Conservation (phyloP, 2,797 vertebrate species). For the Falco rusticolus region DNA sequence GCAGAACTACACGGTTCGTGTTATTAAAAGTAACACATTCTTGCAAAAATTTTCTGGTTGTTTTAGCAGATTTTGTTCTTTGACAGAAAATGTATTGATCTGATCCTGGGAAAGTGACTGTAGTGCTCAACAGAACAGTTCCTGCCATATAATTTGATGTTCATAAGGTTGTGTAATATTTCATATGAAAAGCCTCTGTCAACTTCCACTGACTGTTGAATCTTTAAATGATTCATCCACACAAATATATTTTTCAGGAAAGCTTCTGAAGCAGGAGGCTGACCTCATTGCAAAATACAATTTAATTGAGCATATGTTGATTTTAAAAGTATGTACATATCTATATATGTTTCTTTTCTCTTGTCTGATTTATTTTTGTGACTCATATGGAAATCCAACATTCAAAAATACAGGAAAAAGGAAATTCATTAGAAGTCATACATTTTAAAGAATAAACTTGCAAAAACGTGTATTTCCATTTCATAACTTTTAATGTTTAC, state of each 20-base stretch:
- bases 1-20: neutral
- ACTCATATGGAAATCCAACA: neutral
- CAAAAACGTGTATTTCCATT: neutral
- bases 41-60: constrained; percentile 3
- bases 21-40: constrained; percentile 43
- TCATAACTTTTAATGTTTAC: neutral
- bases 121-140: constrained; percentile 39
- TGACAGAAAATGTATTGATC: constrained; percentile 65
- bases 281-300: constrained; percentile 41
- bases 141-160: constrained; percentile 56
- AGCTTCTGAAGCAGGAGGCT: constrained; percentile 25
- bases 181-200: constrained; percentile 61
- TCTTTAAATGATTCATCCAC: constrained; percentile 63
- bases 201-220: constrained; percentile 43
- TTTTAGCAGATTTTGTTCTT: constrained; percentile 45
- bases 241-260: constrained; percentile 49
- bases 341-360: neutral
- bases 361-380: constrained; percentile 8
- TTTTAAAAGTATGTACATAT: constrained; percentile 16
- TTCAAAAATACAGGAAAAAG: neutral
- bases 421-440: neutral
- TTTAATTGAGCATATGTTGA: constrained; percentile 50
- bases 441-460: neutral
- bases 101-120: constrained; percentile 43
- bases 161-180: constrained; percentile 61